Conservation (phyloP, 2,888 invertebrate species). For the Andrena haemorrhoa region DNA sequence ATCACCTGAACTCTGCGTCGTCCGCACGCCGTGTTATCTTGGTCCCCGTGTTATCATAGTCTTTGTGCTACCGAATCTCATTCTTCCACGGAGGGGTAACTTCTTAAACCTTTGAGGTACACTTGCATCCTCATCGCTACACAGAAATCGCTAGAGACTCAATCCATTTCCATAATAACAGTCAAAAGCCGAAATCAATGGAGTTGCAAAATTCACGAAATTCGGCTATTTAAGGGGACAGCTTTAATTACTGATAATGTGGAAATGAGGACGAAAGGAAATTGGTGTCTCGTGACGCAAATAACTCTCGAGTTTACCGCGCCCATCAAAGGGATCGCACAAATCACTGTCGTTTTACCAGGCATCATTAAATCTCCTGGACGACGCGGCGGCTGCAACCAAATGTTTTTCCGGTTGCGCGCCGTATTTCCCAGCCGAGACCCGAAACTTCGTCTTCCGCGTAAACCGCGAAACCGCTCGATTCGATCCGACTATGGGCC, state of each 20-base stretch:
- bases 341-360: conserved; percentile 12
- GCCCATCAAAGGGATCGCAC: neutral
- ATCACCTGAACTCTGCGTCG: neutral
- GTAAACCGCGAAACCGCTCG: conserved; percentile 61
- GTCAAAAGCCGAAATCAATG: no score
- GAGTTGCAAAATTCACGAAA: neutral
- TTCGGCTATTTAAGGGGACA: neutral
- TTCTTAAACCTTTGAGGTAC: no score
- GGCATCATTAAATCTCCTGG: conserved; percentile 34
- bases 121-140: no score
- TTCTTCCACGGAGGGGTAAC: no score
- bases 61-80: no score
- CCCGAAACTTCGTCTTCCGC: conserved; percentile 57
- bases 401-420: conserved; percentile 59
- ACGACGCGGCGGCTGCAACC: conserved; percentile 2
- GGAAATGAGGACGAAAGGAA: neutral
- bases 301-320: no score
- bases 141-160: neutral
- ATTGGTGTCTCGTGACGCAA: neutral
- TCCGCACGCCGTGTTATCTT: neutral
- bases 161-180: neutral
- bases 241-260: neutral
- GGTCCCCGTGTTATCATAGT: no score
- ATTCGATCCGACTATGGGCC: conserved; percentile 48
- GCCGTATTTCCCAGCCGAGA: conserved; percentile 35